Base-by-base conservation (phyloP, 2,888 invertebrate species). In the Napeogenes inachia region DNA sequence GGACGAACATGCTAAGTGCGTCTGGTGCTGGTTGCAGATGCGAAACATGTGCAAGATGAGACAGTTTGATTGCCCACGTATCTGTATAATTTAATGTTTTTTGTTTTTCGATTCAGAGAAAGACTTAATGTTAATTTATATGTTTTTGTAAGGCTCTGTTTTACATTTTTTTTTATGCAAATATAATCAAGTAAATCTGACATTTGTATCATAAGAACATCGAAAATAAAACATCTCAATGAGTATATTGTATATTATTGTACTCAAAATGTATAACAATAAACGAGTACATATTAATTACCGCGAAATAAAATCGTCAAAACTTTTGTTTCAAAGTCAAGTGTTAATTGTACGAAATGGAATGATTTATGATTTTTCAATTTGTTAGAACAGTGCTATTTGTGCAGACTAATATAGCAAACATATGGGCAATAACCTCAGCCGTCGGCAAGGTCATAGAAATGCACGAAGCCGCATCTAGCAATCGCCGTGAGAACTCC, bases 1-100 rank as follows among this genome's bases (percentile, higher is more conserved):
- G 84, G 82, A 78, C 81, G 85, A 81, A 80, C 87, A 85, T 81
- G 85, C 83, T 87, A 85, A 88, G 85, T 87, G 87, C 79, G 87
- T 87, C 86, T 86, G 84, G 81, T 70, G 67, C 67, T 61, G 65
- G 61, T 59, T 64, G 64, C 57, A 64, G 71, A 74, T 68, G 65
- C 56, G 63, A 56, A 59, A 56, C 64, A 57, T 62, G 60, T 69
- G 64, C 70, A 68, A 65, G 71, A 72, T 71, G 69, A 69, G 71
- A 68, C 71, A 70, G 61, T 67, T 68, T 67, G 63, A 67, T 68
- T 68, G 55, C 65, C 56, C 57, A 59, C 58, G 47, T 54, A 50
- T 8, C 30, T 45, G 54, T 30, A 30, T 50, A 50, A 50, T 50
- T 50, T 50, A 50, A 30, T 50, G 50, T 50, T 30, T 50, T 50